phyloP scores from a whole-genome alignment of 2,888 invertebrate genomes.

The Muschampia plurimacula region DNA sequence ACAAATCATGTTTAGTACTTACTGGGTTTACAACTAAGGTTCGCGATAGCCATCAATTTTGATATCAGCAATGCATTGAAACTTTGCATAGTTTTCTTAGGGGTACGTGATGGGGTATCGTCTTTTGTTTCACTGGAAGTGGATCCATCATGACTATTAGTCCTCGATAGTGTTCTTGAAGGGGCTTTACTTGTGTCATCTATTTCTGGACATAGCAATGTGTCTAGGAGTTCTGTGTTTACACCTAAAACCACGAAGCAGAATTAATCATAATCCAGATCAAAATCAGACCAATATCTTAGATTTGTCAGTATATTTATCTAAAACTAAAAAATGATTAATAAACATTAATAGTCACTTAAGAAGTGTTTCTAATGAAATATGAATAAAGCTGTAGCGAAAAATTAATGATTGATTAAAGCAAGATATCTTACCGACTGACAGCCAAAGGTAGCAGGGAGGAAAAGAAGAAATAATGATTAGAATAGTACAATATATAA shows the following conservation, averaged over 20 bases:
- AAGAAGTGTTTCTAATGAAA: constrained; percentile 1
- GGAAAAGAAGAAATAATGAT: constrained; percentile 55
- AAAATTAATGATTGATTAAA: neutral
- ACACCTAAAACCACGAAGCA: constrained; percentile 86
- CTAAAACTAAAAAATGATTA: neutral
- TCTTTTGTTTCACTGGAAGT: constrained; percentile 56
- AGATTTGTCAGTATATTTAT: neutral
- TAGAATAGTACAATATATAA: constrained; percentile 44
- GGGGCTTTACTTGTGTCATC: constrained; percentile 51
- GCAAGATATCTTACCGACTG: constrained; percentile 68
- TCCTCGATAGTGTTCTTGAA: constrained; percentile 42
- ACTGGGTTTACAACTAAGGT: constrained; percentile 95
- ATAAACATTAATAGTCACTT: neutral
- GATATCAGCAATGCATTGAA: constrained; percentile 95
- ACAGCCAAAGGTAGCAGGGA: constrained; percentile 52
- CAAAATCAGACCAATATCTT: neutral
- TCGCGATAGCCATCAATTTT: constrained; percentile 92
- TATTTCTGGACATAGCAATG: constrained; percentile 89
- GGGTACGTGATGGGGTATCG: constrained; percentile 53
- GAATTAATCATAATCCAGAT: neutral
- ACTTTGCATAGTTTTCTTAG: constrained; percentile 79
- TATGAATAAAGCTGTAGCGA: constrained; percentile 11
- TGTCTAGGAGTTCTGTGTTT: constrained; percentile 92
- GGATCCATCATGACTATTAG: constrained; percentile 45
- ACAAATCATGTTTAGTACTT: constrained; percentile 58